Evolutionary conservation across 2,113 vertebrate genomes (phyloP), one percentile per base, ranked within the genome.

Genomic region (Brienomyrus longianalis): DNA sequence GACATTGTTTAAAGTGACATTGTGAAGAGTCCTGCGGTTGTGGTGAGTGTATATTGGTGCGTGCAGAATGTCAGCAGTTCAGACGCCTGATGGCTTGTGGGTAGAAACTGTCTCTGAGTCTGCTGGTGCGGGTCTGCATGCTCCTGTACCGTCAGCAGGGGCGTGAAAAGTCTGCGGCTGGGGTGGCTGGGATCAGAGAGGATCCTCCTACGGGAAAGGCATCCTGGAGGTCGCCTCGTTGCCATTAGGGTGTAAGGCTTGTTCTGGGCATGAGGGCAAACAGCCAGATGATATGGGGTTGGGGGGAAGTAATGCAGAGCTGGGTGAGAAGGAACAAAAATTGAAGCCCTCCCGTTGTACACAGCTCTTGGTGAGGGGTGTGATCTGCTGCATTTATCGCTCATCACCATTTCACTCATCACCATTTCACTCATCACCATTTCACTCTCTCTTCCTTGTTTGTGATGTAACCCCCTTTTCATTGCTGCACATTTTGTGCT

Each of bases 371-470:
- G n/a, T 3, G n/a, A 66, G n/a, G 59, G 23, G 23, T 66, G 9
- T 27, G 23, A 66, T 66, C 27, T n/a, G 9, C n/a, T 27, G n/a
- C 23, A 66, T 27, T 10, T 10, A 27, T 66, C 23, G 11, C n/a
- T 3, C 2, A 10, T 66, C 8, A 27, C 62, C 59, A 86, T 90
- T 92, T 70, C 89, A 91, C 91, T 92, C 50, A 31, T 31, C 8
- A 27, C 62, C 59, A 86, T 90, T 92, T 70, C 89, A 91, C 91
- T 92, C 50, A 9, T 66, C 8, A 27, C 62, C 59, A 86, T 90
- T 92, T 70, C 89, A 91, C 91, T 92, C 50, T 90, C 86, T 90
- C 80, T 90, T 1, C 23, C 31, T 50, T 85, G 89, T 91, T 91
- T 92, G 90, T 87, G 31, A 2, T 43, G 70, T 83, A 39, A 86